Conservation (phyloP, 64 coral and sea anemone genomes). For the Anthopleura sola region DNA sequence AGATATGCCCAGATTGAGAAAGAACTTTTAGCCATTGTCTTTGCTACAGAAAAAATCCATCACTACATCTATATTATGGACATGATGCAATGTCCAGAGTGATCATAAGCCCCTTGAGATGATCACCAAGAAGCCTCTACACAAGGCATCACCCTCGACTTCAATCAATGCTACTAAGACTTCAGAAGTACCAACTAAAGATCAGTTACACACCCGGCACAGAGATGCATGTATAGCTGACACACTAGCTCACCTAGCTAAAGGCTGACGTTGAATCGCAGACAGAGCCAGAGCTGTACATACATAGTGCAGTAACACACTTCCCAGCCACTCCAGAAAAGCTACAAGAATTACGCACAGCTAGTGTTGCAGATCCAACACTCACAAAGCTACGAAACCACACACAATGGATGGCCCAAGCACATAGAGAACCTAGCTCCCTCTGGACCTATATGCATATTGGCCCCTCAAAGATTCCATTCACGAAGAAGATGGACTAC, state of each 20-base stretch:
- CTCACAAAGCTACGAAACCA: conserved; percentile 13
- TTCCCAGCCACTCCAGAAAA: no score
- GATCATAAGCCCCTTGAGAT: no score
- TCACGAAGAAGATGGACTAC: background rate
- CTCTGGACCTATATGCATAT: background rate
- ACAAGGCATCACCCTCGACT: no score
- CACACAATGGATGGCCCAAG: conserved; percentile 23
- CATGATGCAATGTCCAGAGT: no score
- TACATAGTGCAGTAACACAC: no score
- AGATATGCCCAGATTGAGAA: no score
- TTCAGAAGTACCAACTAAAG: conserved; percentile 38
- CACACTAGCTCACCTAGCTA: background rate
- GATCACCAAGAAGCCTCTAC: no score
- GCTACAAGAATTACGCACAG: conserved; percentile 20
- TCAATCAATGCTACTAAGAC: conserved; percentile 36
- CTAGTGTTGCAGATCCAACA: conserved; percentile 2
- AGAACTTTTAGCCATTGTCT: no score
- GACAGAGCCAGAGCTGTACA: no score
- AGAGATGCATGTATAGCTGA: conserved; percentile 9
- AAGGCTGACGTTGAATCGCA: background rate
- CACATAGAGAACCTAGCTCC: conserved; percentile 25
- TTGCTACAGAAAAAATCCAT: no score
- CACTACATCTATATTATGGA: no score
- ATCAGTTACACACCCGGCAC: conserved; percentile 20
- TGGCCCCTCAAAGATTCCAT: background rate